Conservation (phyloP, 2,113 vertebrate genomes). For the Oreotrochilus melanogaster region DNA sequence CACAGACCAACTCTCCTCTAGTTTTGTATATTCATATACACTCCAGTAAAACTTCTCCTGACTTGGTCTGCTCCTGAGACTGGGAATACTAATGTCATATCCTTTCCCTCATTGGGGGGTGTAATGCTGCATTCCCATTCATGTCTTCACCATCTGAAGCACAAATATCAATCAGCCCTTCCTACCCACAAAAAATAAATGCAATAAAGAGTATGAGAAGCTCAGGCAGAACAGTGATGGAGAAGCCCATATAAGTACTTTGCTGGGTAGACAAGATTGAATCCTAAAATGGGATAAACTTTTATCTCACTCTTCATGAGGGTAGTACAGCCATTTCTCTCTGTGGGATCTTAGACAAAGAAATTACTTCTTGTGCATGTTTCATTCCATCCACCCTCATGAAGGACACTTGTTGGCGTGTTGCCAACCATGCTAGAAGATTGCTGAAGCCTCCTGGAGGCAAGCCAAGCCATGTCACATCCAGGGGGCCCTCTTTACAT, state of each 20-base stretch:
- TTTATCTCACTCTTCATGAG: not conserved
- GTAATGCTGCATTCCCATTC: not conserved
- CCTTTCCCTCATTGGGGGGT: not conserved
- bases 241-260: not conserved
- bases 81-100: not conserved
- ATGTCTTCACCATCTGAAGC: not conserved
- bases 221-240: not conserved
- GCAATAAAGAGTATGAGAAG: not conserved
- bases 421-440: slow-evolving; percentile 64
- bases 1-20: not conserved
- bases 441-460: slow-evolving; percentile 77
- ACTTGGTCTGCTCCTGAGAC: not conserved
- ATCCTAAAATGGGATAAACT: slow-evolving; percentile 30
- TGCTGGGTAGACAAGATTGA: not conserved
- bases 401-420: slow-evolving; percentile 39
- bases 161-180: not conserved
- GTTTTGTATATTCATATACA: not conserved
- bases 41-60: not conserved
- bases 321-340: not conserved
- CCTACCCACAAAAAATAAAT: not conserved
- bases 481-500: slow-evolving; percentile 48
- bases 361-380: not conserved
- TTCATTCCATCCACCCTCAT: not conserved
- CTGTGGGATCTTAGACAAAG: slow-evolving; percentile 1
- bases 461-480: slow-evolving; percentile 71